phyloP scores from a whole-genome alignment of 2,797 vertebrate species.

The Eulemur coronatus region DNA sequence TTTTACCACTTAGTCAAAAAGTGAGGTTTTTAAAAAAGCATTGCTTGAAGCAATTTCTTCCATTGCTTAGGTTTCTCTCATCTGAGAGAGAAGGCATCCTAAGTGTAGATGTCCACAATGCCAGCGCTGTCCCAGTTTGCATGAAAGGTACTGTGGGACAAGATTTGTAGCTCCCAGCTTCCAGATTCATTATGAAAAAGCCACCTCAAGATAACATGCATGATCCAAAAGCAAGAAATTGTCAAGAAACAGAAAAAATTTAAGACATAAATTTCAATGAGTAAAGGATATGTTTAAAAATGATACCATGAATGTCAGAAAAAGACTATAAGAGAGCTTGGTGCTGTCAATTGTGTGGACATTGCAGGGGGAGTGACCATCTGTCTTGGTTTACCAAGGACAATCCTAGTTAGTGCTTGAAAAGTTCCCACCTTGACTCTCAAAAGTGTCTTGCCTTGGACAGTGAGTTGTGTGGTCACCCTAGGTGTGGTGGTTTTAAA shows the following conservation, averaged over 20 bases:
- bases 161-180: not conserved
- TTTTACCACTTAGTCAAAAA: slow-evolving; percentile 53
- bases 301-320: not conserved
- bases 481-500: not conserved
- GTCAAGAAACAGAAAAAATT: not conserved
- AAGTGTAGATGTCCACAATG: not conserved
- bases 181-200: not conserved
- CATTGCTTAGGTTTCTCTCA: slow-evolving; percentile 26
- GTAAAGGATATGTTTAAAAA: not conserved
- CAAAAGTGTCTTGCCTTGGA: not conserved
- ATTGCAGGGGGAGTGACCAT: not conserved
- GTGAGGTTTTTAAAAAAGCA: slow-evolving; percentile 40
- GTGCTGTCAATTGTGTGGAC: not conserved
- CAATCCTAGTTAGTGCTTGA: not conserved
- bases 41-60: slow-evolving; percentile 62
- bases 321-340: not conserved
- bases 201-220: not conserved
- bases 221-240: not conserved
- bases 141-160: not conserved
- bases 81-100: not conserved
- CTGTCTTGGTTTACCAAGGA: not conserved
- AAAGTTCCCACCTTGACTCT: not conserved
- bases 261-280: not conserved
- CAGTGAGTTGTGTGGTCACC: not conserved
- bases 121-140: not conserved